A percentile compares a stretch with the other conserved stretches of the same genome.
Conservation (phyloP, 2,888 invertebrate species). For the Metopia argyrocephala region DNA sequence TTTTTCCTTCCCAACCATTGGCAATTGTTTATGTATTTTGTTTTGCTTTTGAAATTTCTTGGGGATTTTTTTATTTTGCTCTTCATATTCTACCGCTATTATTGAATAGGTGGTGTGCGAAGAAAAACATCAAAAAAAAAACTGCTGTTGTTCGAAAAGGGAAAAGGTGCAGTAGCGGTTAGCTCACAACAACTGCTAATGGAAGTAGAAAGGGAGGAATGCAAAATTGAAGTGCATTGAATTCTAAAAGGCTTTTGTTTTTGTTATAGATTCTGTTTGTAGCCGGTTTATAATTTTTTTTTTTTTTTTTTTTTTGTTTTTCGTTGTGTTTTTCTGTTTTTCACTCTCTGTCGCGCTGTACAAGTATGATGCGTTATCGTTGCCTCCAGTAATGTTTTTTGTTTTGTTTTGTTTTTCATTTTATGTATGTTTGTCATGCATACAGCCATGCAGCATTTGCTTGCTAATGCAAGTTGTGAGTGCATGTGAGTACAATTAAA, state of each 20-base stretch:
- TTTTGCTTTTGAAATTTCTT: constrained; percentile 70
- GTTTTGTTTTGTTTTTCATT: constrained; percentile 12
- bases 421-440: constrained; percentile 12
- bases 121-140: constrained; percentile 32
- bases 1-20: constrained; percentile 50
- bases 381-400: background rate
- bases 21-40: constrained; percentile 70
- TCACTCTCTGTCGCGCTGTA: background rate
- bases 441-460: constrained; percentile 9
- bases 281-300: background rate
- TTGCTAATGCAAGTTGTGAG: background rate
- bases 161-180: background rate
- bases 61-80: constrained; percentile 75
- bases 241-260: background rate
- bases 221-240: background rate
- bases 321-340: background rate
- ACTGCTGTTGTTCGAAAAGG: constrained; percentile 6
- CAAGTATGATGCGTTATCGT: background rate
- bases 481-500: background rate
- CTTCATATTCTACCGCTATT: constrained; percentile 65
- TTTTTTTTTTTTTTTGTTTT: background rate
- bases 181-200: background rate
- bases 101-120: background rate
- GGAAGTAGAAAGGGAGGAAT: background rate
- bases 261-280: background rate